A percentile compares a stretch with the other conserved stretches of the same genome.
Evolutionary conservation across 2,888 invertebrate genomes (phyloP).

Genomic region (Temnothorax unifasciatus): DNA sequence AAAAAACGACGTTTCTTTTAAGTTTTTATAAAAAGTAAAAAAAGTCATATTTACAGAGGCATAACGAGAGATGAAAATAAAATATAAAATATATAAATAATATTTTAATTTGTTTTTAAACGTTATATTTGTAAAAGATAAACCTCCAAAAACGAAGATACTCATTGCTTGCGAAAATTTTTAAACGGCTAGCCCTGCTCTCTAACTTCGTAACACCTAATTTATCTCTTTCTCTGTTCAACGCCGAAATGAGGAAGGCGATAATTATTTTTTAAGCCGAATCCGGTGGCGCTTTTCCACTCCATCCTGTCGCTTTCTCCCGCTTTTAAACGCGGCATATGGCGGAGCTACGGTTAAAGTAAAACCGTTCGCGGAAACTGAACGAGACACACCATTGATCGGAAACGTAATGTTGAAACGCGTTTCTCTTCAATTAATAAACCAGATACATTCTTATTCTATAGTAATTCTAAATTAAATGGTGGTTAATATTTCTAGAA

Average conservation of each 20-base stretch:
- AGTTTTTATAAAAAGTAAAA: background rate
- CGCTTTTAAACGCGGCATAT: background rate
- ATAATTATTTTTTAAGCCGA: constrained; percentile 79
- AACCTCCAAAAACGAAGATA: background rate
- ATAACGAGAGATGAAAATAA: background rate
- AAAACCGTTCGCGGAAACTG: constrained; percentile 22
- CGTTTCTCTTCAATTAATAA: background rate
- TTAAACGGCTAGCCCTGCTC: background rate
- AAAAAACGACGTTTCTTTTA: background rate
- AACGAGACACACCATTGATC: background rate
- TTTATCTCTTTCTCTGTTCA: background rate
- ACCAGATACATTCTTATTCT: background rate
- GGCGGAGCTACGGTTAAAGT: background rate
- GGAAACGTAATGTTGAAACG: background rate
- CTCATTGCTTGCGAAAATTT: background rate
- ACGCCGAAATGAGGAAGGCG: constrained; percentile 61
- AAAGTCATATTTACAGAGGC: background rate
- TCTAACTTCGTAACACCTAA: constrained; percentile 53
- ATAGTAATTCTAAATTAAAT: background rate
- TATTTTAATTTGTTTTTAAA: background rate
- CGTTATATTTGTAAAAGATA: background rate
- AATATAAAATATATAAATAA: background rate
- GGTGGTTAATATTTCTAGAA: background rate
- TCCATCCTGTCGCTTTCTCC: constrained; percentile 10
- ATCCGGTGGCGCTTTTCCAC: constrained; percentile 72